Base-by-base conservation (phyloP, 53 echinoderm and acorn worm genomes). In the Holothuria leucospilota region DNA sequence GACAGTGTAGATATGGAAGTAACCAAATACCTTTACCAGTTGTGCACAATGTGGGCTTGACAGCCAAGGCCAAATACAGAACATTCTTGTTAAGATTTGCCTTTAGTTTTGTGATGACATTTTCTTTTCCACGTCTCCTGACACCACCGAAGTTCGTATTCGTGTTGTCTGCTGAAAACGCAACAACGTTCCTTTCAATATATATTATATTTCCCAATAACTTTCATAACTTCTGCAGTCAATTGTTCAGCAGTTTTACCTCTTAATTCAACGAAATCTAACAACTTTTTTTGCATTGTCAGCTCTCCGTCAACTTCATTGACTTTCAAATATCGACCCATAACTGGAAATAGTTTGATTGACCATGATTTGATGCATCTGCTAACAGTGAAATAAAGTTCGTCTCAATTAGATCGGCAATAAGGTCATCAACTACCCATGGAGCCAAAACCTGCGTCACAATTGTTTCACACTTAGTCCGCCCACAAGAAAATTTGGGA, bases 51-150 rank as follows among this genome's bases (percentile, higher is more conserved):
- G 66, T 66, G 66, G 13, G 66, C 66, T 29, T 27, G 66, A 21
- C 66, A 66, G 29, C 66, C 66, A 66, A 66, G 66, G 5, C 66
- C 66, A 21, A 66, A 66, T 66, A 66, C 66, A n/a, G n/a, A n/a
- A n/a, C n/a, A 66, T 21, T 66, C 66, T 66, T 66, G 26, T 2
- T 21, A 11, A 66, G 66, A 52, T 52, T 52, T 52, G 52, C 52
- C 52, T 52, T 6, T 66, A 66, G 66, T 66, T 66, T 66, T 66
- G 66, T 66, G 66, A 66, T 66, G 14, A 66, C 10, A 11, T 66
- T 66, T 29, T 66, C 66, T 21, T 66, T 66, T 21, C 66, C 66
- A 11, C 66, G 13, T 4, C 29, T 6, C 66, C 14, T 66, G 8
- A 66, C 29, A 21, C 66, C 66, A 66, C 66, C 66, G 18, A 66